A percentile compares a stretch with the other conserved stretches of the same genome.
Evolutionary conservation across 2,888 invertebrate genomes (phyloP).

Genomic region (Eilema sororculum): DNA sequence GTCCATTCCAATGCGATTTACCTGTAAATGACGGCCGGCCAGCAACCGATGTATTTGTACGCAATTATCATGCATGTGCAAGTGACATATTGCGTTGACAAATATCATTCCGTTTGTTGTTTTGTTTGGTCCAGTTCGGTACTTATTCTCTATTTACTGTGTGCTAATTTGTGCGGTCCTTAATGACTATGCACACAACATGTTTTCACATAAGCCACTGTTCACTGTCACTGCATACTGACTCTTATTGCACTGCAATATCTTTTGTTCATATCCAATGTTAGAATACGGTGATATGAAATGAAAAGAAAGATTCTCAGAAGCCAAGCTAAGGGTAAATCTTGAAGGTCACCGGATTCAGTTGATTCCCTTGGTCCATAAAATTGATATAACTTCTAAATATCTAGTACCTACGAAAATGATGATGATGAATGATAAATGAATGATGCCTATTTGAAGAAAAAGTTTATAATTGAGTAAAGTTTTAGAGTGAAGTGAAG

Average conservation of each 20-base stretch:
- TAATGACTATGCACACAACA: neutral
- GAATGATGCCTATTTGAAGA: too few relatives aligned
- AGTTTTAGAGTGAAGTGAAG: too few relatives aligned
- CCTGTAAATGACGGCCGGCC: slow-evolving; percentile 35
- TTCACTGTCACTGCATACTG: neutral
- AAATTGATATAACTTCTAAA: too few relatives aligned
- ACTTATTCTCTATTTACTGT: neutral
- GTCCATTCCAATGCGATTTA: slow-evolving; percentile 24
- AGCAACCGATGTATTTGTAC: slow-evolving; percentile 31
- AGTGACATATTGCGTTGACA: slow-evolving; percentile 29
- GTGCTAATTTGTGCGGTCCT: neutral
- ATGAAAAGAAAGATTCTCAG: neutral
- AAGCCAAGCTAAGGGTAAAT: too few relatives aligned
- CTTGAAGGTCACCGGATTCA: too few relatives aligned
- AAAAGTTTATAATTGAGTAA: too few relatives aligned
- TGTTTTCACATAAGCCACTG: neutral
- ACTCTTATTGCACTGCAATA: neutral
- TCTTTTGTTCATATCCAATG: neutral
- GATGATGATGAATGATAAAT: too few relatives aligned
- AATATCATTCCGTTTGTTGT: slow-evolving; percentile 14
- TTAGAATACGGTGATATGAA: neutral
- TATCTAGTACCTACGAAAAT: too few relatives aligned
- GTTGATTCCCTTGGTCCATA: too few relatives aligned
- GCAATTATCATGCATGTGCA: slow-evolving; percentile 29
- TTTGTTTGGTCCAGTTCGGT: neutral